Evolutionary conservation across 2,797 vertebrate genomes (phyloP), one percentile per base, ranked within the genome.

Genomic region (Antrozous pallidus): DNA sequence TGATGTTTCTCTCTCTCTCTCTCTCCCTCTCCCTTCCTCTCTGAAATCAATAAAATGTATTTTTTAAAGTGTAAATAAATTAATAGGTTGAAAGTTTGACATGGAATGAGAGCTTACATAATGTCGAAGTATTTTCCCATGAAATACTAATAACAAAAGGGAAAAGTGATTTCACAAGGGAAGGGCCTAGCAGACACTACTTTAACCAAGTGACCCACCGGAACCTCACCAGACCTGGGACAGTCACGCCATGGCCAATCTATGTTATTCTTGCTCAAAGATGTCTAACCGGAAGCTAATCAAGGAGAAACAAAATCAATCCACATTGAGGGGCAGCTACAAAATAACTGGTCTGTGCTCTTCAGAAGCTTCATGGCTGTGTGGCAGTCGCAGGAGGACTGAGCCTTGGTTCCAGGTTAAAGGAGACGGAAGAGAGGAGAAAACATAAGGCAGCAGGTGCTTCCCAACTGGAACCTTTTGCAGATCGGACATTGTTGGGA

Each of bases 131-230:
- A 20, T 56, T 74, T 86, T 65, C 54, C 28, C 11, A 49, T 9
- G 17, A 78, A 74, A 54, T 58, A 77, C 45, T 16, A 82, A 56
- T 38, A 71, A 74, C 11, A 58, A 58, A 61, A 26, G 58, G n/a
- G 47, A 58, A 86, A 74, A 74, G 67, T 17, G 51, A 90, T 67
- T 78, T 61, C 38, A 56, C 24, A 88, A 75, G 54, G 45, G 73
- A 73, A 56, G 73, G 54, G 7, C 31, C 81, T 65, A 17, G 38
- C 12, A n/a, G 38, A 40, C 36, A 70, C 6, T 3, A 18, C 73
- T 10, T 67, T 17, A 45, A 74, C 38, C 56, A 74, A 67, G 38
- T 38, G 45, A 86, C 45, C 26, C 28, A 20, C 36, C 20, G 22
- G 38, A 56, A 58, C 17, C 4, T 26, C 3, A 6, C 47, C n/a